Evolutionary conservation across 23 tunicate genomes (phyloP).

Genomic region (Trididemnum miniatum): DNA sequence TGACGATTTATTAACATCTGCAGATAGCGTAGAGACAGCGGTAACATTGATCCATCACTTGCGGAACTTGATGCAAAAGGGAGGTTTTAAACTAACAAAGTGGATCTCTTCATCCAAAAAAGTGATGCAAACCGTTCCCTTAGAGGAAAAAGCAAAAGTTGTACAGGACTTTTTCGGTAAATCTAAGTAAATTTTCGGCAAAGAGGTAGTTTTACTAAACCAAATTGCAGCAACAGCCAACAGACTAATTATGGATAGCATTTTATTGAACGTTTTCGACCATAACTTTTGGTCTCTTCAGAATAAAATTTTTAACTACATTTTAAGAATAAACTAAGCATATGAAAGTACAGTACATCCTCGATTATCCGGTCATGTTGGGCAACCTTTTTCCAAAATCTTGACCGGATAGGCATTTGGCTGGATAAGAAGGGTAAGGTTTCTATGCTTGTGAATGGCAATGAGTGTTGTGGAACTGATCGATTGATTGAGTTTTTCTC

Average conservation of each 20-base stretch:
- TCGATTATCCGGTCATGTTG: neutral
- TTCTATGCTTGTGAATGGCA: neutral
- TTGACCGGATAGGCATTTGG: too few relatives aligned
- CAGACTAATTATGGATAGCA: neutral
- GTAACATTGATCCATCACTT: neutral
- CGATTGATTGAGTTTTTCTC: neutral
- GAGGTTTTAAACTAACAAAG: constrained; percentile 32
- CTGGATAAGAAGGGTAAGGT: neutral
- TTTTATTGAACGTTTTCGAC: too few relatives aligned
- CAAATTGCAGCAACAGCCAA: neutral
- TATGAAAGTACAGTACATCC: neutral
- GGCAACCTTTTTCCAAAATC: too few relatives aligned
- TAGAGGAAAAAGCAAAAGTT: constrained; percentile 32
- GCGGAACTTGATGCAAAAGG: neutral
- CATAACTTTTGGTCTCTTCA: too few relatives aligned
- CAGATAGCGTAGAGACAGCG: neutral
- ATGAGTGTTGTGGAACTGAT: neutral
- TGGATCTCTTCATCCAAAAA: neutral
- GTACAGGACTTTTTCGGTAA: too few relatives aligned
- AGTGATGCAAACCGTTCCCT: neutral
- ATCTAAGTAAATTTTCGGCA: neutral
- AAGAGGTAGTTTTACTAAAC: constrained; percentile 12
- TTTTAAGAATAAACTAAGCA: neutral
- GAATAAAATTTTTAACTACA: too few relatives aligned
- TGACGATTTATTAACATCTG: constrained; percentile 18